These are phyloP conservation scores for Eubasilissa splendida DNA, from an alignment of 2,888 invertebrate genomes.

Conservation along the genomic window DNA sequence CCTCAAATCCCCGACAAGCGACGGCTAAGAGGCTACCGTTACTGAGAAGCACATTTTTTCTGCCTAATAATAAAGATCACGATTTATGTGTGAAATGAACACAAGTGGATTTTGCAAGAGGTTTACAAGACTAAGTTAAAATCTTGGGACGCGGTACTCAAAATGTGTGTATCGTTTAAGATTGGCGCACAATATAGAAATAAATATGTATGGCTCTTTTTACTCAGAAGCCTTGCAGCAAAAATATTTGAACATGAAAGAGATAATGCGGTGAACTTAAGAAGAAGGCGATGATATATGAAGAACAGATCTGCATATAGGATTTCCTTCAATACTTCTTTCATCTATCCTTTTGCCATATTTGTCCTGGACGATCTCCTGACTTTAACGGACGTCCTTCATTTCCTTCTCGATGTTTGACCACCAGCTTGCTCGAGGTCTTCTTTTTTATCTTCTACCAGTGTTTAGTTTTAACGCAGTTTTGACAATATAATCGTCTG, in stretches of 20 bases:
- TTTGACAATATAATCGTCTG: no score
- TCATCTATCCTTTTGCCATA: no score
- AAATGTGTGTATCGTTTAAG: neutral
- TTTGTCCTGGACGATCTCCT: no score
- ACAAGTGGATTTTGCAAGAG: constrained; percentile 14
- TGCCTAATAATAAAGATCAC: neutral
- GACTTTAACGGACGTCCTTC: no score
- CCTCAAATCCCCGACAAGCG: no score
- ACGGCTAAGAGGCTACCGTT: neutral
- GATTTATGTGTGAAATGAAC: constrained; percentile 28
- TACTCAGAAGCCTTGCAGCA: neutral
- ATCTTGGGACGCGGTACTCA: neutral
- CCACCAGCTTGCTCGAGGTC: no score
- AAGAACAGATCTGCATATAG: neutral
- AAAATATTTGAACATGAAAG: neutral
- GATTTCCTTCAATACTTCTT: no score
- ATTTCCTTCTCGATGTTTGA: no score
- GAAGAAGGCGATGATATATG: neutral
- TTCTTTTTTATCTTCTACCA: no score
- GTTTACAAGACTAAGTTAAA: neutral
- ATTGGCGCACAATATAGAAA: no score
- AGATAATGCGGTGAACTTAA: neutral
- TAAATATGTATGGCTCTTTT: neutral
- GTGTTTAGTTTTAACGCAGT: no score
- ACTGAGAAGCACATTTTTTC: constrained; percentile 5